Percentiles rank a stretch among this genome's conserved stretches.
These are phyloP conservation scores for Drosophila ercepeae DNA, from an alignment of 1,140 invertebrate species.

Conservation along the genomic window DNA sequence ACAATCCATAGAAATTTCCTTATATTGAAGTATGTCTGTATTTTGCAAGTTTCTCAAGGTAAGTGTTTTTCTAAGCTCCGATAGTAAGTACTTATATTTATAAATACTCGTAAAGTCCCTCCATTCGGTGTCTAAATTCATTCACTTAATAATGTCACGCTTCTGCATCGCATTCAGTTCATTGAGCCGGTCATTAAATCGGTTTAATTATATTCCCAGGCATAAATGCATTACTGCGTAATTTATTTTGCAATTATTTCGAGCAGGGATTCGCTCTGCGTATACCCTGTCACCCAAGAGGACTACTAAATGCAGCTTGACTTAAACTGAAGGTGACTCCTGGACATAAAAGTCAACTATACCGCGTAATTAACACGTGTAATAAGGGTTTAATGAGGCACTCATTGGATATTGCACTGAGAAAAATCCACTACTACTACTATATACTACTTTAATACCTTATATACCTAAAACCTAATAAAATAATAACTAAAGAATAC, in stretches of 20 bases:
- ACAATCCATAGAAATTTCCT: neutral
- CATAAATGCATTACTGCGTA: constrained; percentile 34
- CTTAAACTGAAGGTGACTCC: neutral
- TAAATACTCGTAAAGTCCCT: too few relatives aligned
- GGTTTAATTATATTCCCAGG: constrained; percentile 40
- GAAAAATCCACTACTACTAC: too few relatives aligned
- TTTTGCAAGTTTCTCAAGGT: neutral
- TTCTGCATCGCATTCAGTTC: constrained; percentile 23
- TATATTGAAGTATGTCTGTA: neutral
- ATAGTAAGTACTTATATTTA: neutral
- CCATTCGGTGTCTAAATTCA: neutral
- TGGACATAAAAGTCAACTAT: neutral
- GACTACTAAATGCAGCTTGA: neutral
- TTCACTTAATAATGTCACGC: neutral
- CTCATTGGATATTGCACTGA: neutral
- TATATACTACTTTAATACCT: too few relatives aligned
- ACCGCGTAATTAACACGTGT: constrained; percentile 10
- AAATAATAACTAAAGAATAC: too few relatives aligned
- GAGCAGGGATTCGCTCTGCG: neutral
- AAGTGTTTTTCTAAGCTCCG: constrained; percentile 2
- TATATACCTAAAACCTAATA: too few relatives aligned
- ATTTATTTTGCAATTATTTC: constrained; percentile 7
- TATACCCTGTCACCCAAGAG: neutral
- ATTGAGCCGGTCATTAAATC: constrained; percentile 29
- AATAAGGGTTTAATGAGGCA: constrained; percentile 42